Evolutionary conservation across 2,113 vertebrate species (phyloP).

Genomic region (Gallinago jamesoni): DNA sequence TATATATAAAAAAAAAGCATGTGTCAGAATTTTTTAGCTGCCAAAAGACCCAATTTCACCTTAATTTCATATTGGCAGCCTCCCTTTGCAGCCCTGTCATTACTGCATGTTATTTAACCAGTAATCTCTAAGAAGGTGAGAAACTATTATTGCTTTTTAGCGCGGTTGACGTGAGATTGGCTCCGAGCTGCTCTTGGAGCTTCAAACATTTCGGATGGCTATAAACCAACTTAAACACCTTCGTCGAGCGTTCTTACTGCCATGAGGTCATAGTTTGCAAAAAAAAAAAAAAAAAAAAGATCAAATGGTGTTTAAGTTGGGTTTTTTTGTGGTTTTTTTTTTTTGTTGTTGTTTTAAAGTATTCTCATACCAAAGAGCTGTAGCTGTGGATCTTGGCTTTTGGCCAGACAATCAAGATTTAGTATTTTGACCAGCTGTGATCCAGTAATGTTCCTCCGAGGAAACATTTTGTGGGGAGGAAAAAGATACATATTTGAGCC

Average conservation of each 20-base stretch:
- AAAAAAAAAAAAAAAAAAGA: background rate
- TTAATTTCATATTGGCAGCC: conserved; percentile 53
- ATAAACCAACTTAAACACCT: conserved; percentile 75
- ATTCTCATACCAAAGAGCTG: conserved; percentile 60
- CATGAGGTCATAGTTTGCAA: conserved; percentile 71
- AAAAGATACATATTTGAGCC: conserved; percentile 63
- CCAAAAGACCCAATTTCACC: conserved; percentile 56
- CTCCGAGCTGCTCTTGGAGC: conserved; percentile 7
- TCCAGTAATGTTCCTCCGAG: conserved; percentile 71
- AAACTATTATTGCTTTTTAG: conserved; percentile 71
- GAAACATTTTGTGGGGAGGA: conserved; percentile 59
- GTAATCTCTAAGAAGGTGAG: conserved; percentile 75
- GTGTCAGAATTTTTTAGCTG: conserved; percentile 58
- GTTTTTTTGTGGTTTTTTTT: background rate
- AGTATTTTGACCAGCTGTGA: conserved; percentile 75
- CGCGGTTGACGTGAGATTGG: conserved; percentile 66
- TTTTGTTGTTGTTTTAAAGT: background rate
- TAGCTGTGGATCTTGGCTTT: conserved; percentile 70
- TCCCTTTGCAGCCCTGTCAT: conserved; percentile 32
- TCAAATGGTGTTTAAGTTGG: conserved; percentile 59
- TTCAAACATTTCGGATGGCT: conserved; percentile 73
- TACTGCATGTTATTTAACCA: conserved; percentile 58
- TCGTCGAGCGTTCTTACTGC: conserved; percentile 51
- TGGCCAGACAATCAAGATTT: conserved; percentile 68
- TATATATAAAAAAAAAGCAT: background rate